Evolutionary conservation across 37 sponge, comb jelly and placozoan genomes (phyloP).

Genomic region (Oopsacas minuta): DNA sequence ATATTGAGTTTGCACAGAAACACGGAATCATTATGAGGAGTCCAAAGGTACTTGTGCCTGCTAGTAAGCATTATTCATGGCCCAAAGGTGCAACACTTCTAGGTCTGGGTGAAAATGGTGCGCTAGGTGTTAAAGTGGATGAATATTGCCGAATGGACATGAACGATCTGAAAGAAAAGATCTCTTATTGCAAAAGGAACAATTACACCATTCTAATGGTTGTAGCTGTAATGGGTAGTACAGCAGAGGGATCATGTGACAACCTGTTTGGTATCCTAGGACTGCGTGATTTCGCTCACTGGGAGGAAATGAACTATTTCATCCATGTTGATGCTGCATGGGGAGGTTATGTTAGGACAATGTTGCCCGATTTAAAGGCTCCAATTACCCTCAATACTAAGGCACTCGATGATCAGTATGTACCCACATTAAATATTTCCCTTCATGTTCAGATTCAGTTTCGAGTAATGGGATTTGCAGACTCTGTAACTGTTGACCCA

Average conservation of each 20-base stretch:
- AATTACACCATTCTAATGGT: conserved; percentile 17
- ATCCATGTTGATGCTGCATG: conserved; percentile 24
- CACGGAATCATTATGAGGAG: not conserved
- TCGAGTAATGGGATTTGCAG: not conserved
- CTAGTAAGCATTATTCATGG: conserved; percentile 28
- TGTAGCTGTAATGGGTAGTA: conserved; percentile 18
- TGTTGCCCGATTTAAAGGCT: not conserved
- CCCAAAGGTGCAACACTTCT: conserved; percentile 23
- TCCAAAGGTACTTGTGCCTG: conserved; percentile 19
- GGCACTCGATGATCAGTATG: not conserved
- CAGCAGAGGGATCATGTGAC: conserved; percentile 12
- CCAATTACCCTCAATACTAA: not conserved
- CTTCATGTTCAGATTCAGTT: conserved; percentile 9
- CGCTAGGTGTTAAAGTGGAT: conserved; percentile 11
- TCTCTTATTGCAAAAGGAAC: not conserved
- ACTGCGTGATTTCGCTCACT: conserved; percentile 10
- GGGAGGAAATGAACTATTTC: conserved; percentile 18
- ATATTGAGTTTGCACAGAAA: not conserved
- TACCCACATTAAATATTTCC: not conserved
- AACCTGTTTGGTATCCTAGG: not conserved
- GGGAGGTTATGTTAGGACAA: conserved; percentile 26
- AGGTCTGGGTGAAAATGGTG: conserved; percentile 16
- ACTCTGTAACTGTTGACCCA: conserved; percentile 24
- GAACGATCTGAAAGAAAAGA: not conserved
- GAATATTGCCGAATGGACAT: conserved; percentile 18